Evolutionary conservation across 1,140 invertebrate species (phyloP).

Genomic region (Zaprionus ghesquierei): DNA sequence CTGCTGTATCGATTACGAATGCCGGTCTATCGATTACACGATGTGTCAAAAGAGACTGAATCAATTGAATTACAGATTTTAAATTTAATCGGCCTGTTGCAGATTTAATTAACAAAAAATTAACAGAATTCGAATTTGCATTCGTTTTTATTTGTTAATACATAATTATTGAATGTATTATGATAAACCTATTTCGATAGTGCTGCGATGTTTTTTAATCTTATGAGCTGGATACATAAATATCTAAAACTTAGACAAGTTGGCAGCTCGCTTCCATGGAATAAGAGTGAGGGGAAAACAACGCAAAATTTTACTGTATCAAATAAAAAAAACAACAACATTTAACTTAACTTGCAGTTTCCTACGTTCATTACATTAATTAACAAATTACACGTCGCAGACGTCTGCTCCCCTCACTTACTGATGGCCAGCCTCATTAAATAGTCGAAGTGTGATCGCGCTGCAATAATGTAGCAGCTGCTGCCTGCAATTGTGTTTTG

Average conservation of each 20-base stretch:
- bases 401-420: neutral
- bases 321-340: slow-evolving; percentile 32
- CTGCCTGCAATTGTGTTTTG: slow-evolving; percentile 15
- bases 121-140: no score
- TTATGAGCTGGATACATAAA: slow-evolving; percentile 20
- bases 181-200: neutral
- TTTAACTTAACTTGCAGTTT: slow-evolving; percentile 7
- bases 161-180: no score
- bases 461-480: slow-evolving; percentile 41
- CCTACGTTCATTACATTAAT: neutral
- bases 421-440: neutral
- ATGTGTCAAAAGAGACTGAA: no score
- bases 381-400: neutral
- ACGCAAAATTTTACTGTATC: slow-evolving; percentile 31
- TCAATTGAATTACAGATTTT: no score
- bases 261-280: slow-evolving; percentile 24
- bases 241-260: slow-evolving; percentile 2
- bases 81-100: no score
- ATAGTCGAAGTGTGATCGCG: neutral
- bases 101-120: no score
- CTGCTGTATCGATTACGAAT: neutral
- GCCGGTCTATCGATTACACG: neutral
- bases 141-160: no score
- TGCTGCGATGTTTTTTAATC: neutral
- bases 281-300: slow-evolving; percentile 36